Percentiles rank a stretch among this genome's conserved stretches.
phyloP scores from a whole-genome alignment of 2,888 invertebrate genomes.

The Apoderus coryli region DNA sequence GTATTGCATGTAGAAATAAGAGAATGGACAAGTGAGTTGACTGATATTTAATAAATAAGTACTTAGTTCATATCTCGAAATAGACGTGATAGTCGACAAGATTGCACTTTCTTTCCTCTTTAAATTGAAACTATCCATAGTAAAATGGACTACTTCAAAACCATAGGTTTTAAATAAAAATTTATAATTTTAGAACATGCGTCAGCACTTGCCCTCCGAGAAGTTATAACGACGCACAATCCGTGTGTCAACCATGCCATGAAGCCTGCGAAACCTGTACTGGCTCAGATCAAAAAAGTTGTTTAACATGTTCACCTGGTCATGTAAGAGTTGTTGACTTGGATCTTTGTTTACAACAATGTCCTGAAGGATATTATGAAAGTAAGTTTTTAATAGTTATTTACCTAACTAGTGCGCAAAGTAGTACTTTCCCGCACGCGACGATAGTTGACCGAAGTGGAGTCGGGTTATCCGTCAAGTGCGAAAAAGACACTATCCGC shows the following conservation, averaged over 20 bases:
- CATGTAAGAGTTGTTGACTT: slow-evolving; percentile 72
- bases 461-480: too few relatives aligned
- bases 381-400: too few relatives aligned
- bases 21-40: slow-evolving; percentile 60
- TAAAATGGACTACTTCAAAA: too few relatives aligned
- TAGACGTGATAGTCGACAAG: too few relatives aligned
- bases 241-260: slow-evolving; percentile 75
- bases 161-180: too few relatives aligned
- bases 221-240: slow-evolving; percentile 67
- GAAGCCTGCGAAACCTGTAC: slow-evolving; percentile 82
- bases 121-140: too few relatives aligned
- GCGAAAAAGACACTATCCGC: too few relatives aligned
- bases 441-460: too few relatives aligned
- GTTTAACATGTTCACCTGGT: slow-evolving; percentile 70
- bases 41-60: slow-evolving; percentile 1
- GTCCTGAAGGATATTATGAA: slow-evolving; percentile 82
- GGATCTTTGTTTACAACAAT: slow-evolving; percentile 74
- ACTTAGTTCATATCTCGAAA: too few relatives aligned
- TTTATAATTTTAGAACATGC: slow-evolving; percentile 48
- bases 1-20: slow-evolving; percentile 69
- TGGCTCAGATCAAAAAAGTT: slow-evolving; percentile 75
- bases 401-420: too few relatives aligned
- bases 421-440: too few relatives aligned
- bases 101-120: too few relatives aligned
- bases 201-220: slow-evolving; percentile 74